Conservation (phyloP, 2,888 invertebrate genomes). For the Hyles lineata region DNA sequence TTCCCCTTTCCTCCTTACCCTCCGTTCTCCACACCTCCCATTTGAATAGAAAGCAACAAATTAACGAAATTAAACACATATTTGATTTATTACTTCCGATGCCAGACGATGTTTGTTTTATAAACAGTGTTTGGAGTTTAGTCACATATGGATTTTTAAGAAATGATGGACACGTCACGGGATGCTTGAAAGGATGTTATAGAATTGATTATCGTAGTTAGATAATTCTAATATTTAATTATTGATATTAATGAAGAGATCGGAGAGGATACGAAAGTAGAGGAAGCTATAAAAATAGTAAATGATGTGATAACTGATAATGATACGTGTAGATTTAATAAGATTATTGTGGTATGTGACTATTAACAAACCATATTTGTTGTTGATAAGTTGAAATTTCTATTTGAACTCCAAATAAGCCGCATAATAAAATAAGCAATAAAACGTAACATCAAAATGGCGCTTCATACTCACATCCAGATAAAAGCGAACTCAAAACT, state of each 20-base stretch:
- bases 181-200: not conserved
- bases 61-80: conserved; percentile 15
- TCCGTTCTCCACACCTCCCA: not conserved
- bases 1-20: not conserved
- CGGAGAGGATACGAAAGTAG: no score
- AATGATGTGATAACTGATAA: no score
- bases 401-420: no score
- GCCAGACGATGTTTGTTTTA: not conserved
- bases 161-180: not conserved
- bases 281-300: no score
- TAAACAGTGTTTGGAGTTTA: not conserved
- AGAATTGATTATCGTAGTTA: not conserved
- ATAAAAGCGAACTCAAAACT: not conserved
- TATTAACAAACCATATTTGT: no score
- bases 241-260: no score
- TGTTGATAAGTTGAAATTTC: no score
- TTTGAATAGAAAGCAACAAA: conserved; percentile 32
- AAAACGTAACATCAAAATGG: not conserved
- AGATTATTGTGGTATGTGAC: no score
- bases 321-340: no score
- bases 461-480: not conserved
- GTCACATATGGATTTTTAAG: not conserved
- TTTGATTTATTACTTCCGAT: conserved; percentile 28
- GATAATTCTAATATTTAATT: no score
- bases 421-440: not conserved